These are phyloP conservation scores for Haplochromis vanheusdeni DNA, from an alignment of 2,113 vertebrate species.

Conservation along the genomic window DNA sequence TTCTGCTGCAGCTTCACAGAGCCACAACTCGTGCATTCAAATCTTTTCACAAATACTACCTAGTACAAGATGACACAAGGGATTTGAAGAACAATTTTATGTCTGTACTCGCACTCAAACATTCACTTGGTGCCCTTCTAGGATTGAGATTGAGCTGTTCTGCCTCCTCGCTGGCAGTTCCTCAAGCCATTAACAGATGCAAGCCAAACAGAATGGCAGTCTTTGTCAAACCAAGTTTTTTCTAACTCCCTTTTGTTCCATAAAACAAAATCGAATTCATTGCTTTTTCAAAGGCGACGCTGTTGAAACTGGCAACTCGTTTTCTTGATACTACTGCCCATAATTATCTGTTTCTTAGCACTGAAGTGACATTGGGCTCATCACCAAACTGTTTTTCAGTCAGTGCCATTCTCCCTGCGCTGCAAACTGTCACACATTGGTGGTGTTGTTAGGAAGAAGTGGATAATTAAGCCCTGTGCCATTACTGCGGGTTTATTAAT, in stretches of 20 bases:
- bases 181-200: neutral
- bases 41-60: neutral
- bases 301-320: neutral
- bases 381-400: neutral
- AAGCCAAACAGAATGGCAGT: neutral
- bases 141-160: neutral
- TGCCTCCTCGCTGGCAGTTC: neutral
- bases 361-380: neutral
- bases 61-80: neutral
- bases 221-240: neutral
- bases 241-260: neutral
- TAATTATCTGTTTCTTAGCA: neutral
- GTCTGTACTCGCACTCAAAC: neutral
- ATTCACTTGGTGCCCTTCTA: neutral
- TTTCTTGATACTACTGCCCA: neutral
- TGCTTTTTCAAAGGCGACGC: neutral
- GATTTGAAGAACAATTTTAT: neutral
- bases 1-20: neutral
- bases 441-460: neutral
- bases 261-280: neutral
- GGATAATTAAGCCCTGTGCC: neutral
- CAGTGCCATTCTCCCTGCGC: neutral
- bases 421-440: neutral
- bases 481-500: neutral
- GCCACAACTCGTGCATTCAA: neutral